Base-by-base conservation (phyloP, 2,113 vertebrate species). In the Donacobius atricapilla region DNA sequence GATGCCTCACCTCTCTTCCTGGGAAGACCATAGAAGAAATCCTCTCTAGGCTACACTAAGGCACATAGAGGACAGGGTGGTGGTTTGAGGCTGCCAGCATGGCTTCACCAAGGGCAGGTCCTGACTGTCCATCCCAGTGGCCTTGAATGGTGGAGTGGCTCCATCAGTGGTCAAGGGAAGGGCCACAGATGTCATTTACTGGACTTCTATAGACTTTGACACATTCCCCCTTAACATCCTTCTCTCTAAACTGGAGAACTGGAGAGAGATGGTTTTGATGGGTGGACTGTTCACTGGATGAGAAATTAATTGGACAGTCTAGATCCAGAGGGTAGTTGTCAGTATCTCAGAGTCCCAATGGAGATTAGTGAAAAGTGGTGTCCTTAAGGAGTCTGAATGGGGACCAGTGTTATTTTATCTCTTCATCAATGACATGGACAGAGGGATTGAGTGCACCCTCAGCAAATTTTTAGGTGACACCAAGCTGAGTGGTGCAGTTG, bases 241-340 rank as follows among this genome's bases (percentile, higher is more conserved):
- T 66, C 15, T 37, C 13, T 68, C 16, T 37, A 33, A 80, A 68
- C 5, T 30, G 47, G 35, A 40, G 15, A 73, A 48, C 4, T 24
- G 25, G 15, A 31, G 18, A 54, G 15, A 48, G 23, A 61, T 7
- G 11, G 12, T 68, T 75, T 42, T 86, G 60, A 44, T 54, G 35
- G 2, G 9, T 42, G 25, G 5, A 54, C 25, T 37, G 3, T 33
- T 73, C 0, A 0, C 10, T 54, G 53, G 21, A 27, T 54, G 27
- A 68, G 25, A 37, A 48, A 42, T 33, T 54, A 28, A 9, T 42
- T 60, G 45, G 45, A 42, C 61, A 40, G 35, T 33, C 28, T n/a
- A 11, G 11, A 68, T 61, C 13, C 75, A 48, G 51, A 65, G 7
- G 5, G 10, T 28, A 37, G 19, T 28, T 15, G 58, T 27, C 45